These are phyloP conservation scores for Scolopax bukidnonensis DNA, from an alignment of 2,797 vertebrate species.

Conservation along the genomic window DNA sequence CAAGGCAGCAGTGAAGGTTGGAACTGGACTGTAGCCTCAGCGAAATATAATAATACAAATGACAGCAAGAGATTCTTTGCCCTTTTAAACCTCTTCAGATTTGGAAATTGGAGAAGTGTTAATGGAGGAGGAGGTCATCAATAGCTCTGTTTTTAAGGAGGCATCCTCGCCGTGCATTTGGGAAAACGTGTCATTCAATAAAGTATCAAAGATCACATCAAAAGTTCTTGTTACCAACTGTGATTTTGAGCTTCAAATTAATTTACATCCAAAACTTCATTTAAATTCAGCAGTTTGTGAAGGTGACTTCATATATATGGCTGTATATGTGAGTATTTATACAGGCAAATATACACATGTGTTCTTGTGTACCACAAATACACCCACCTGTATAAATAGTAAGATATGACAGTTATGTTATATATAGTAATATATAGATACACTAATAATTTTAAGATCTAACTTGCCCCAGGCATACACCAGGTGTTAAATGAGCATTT, in stretches of 20 bases:
- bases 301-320: not conserved
- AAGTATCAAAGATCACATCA: not conserved
- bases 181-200: not conserved
- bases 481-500: slow-evolving; percentile 31
- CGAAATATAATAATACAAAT: not conserved
- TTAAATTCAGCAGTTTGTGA: not conserved
- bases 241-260: not conserved
- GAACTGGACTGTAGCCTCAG: not conserved
- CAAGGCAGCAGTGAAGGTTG: not conserved
- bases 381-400: not conserved
- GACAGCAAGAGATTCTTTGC: not conserved
- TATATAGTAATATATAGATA: not conserved
- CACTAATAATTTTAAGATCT: slow-evolving; percentile 5
- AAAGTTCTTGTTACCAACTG: not conserved
- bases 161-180: not conserved
- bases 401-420: not conserved
- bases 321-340: fast-evolving
- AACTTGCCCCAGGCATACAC: not conserved
- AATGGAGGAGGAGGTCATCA: not conserved
- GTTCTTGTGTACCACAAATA: not conserved
- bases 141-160: not conserved
- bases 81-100: not conserved
- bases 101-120: not conserved
- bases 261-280: not conserved
- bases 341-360: not conserved